Percentiles rank a stretch among this genome's conserved stretches.
Evolutionary conservation across 2,113 vertebrate genomes (phyloP).

Genomic region (Gallinago jamesoni): DNA sequence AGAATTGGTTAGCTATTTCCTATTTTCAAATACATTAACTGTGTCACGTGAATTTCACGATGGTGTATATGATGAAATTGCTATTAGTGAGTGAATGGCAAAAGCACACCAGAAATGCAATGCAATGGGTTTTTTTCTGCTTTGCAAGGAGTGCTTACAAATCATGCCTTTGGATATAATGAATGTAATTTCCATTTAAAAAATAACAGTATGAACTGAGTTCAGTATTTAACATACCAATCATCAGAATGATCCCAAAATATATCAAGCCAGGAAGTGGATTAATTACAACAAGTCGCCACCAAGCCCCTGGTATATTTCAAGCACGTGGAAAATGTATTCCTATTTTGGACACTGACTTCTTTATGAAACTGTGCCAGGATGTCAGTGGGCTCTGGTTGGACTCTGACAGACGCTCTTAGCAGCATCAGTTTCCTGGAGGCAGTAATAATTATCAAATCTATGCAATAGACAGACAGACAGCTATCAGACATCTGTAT

Average conservation of each 20-base stretch:
- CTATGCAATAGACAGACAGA: slow-evolving; percentile 25
- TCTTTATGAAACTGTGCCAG: slow-evolving; percentile 8
- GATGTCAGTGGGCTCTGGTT: slow-evolving; percentile 1
- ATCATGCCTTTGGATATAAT: neutral
- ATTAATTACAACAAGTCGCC: neutral
- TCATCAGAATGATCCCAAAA: slow-evolving; percentile 10
- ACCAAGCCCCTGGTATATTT: slow-evolving; percentile 28
- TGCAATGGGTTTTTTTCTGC: neutral
- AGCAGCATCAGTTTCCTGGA: slow-evolving; percentile 46
- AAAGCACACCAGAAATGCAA: neutral
- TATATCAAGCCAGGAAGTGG: slow-evolving; percentile 13
- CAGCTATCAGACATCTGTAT: slow-evolving; percentile 60
- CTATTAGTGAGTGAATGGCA: slow-evolving; percentile 17
- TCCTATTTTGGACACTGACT: slow-evolving; percentile 28
- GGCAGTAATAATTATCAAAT: slow-evolving; percentile 41
- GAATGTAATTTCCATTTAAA: neutral
- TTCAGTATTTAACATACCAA: neutral
- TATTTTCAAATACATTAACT: slow-evolving; percentile 18
- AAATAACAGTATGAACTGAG: neutral
- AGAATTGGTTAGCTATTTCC: neutral
- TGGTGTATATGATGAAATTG: slow-evolving; percentile 23
- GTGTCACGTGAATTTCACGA: neutral
- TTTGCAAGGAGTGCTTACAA: neutral
- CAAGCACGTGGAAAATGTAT: neutral
- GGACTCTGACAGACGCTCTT: neutral